Evolutionary conservation across 2,888 invertebrate genomes (phyloP), one percentile per base, ranked within the genome.

Genomic region (Creontiades dilutus): DNA sequence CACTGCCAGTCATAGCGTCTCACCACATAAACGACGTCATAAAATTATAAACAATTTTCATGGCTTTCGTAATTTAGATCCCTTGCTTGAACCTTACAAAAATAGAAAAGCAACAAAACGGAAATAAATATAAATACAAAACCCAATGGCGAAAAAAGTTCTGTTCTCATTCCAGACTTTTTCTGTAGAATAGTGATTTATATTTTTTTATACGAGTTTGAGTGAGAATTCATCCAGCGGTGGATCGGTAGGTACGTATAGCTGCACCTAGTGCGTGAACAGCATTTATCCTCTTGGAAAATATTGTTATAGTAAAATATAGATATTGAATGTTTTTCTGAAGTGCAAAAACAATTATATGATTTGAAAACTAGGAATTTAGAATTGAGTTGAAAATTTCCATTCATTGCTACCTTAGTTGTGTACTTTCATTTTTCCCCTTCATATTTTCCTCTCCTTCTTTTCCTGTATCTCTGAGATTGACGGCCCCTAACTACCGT

Each of bases 91-190:
- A 52, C n/a, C n/a, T n/a, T 82, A 48, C 23, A 52, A 52, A 84
- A 13, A 7, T 47, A 9, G 3, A 78, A 78, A 78, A 78, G 28
- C 3, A 75, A 9, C 28, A 3, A 3, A 75, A 75, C n/a, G n/a
- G n/a, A 75, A 27, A n/a, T 27, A 75, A 28, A 75, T 19, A 19
- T 75, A 75, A 75, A 75, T n/a, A n/a, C n/a, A n/a, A n/a, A 75
- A 75, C 13, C 1, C 23, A 19, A 47, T 28, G n/a, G 14, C 37
- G 19, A 13, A 82, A 82, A 82, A 82, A 52, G 82, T 82, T 82
- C 82, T 82, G 82, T 28, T 19, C 13, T 52, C 82, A 82, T 82
- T 82, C 82, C 82, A 82, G 82, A 82, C 47, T 82, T 82, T 82
- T 82, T 82, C 52, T 52, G 47, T 82, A 82, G 48, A 52, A 23